phyloP scores from a whole-genome alignment of 2,113 vertebrate species.

The Daubentonia madagascariensis region DNA sequence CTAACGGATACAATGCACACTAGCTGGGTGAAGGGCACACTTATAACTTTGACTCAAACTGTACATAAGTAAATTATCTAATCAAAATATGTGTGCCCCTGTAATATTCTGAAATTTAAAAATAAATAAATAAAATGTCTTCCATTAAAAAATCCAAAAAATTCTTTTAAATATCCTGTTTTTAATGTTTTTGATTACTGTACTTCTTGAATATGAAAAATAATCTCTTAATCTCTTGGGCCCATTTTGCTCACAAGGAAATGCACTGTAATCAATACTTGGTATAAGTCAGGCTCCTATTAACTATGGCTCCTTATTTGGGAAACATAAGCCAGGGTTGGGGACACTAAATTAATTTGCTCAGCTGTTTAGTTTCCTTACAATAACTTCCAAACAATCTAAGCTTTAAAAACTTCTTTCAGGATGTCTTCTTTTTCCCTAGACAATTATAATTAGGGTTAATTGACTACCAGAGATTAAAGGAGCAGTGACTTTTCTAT shows the following conservation, averaged over 20 bases:
- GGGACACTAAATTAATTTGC: slow-evolving; percentile 79
- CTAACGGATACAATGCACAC: too few relatives aligned
- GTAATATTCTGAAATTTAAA: too few relatives aligned
- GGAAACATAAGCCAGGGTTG: slow-evolving; percentile 63
- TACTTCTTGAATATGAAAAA: slow-evolving; percentile 49
- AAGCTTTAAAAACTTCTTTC: slow-evolving; percentile 62
- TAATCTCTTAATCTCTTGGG: not conserved
- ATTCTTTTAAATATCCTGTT: not conserved
- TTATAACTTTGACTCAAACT: too few relatives aligned
- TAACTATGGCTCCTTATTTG: slow-evolving; percentile 69
- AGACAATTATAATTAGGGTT: slow-evolving; percentile 73
- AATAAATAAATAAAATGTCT: too few relatives aligned
- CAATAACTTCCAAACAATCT: slow-evolving; percentile 65
- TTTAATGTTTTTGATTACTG: slow-evolving; percentile 8
- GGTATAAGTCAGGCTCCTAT: slow-evolving; percentile 52
- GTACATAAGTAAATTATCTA: too few relatives aligned
- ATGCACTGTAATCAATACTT: slow-evolving; percentile 64
- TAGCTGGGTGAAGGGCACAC: too few relatives aligned
- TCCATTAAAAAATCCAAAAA: not conserved
- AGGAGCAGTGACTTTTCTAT: slow-evolving; percentile 51
- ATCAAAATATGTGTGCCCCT: too few relatives aligned
- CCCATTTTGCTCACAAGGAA: slow-evolving; percentile 58
- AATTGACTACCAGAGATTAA: slow-evolving; percentile 59
- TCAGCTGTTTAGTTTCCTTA: slow-evolving; percentile 68
- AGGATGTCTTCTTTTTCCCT: not conserved